phyloP scores from a whole-genome alignment of 2,113 vertebrate genomes.

The Heloderma charlesbogerti region DNA sequence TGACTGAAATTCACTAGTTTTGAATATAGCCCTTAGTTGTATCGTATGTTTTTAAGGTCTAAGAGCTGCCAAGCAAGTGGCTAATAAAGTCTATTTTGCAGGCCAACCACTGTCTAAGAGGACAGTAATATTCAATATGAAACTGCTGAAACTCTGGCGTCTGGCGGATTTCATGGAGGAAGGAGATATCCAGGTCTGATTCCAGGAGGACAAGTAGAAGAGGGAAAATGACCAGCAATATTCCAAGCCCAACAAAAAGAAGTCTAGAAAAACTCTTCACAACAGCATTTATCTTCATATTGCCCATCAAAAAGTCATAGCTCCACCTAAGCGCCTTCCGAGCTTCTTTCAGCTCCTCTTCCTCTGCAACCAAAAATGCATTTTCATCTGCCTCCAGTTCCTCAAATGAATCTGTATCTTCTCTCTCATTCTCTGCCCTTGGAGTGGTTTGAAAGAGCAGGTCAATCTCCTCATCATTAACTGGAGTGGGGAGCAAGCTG shows the following conservation, averaged over 20 bases:
- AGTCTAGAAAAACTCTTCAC: conserved; percentile 91
- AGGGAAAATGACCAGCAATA: conserved; percentile 84
- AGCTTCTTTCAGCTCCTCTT: conserved; percentile 85
- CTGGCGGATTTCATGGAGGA: conserved; percentile 96
- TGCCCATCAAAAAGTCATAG: conserved; percentile 86
- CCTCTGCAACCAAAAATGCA: conserved; percentile 83
- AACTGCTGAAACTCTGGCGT: conserved; percentile 98
- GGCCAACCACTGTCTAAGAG: conserved; percentile 92
- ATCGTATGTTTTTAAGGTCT: conserved; percentile 57
- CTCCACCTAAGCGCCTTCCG: conserved; percentile 80
- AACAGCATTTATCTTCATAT: conserved; percentile 87
- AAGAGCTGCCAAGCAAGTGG: conserved; percentile 89
- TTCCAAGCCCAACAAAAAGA: conserved; percentile 87
- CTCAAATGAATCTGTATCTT: conserved; percentile 91
- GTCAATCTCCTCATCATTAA: conserved; percentile 89
- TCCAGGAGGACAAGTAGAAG: conserved; percentile 94
- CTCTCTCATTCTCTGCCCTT: conserved; percentile 86
- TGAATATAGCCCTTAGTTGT: conserved; percentile 84
- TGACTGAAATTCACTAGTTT: conserved; percentile 65
- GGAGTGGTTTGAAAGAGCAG: conserved; percentile 91
- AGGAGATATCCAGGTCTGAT: conserved; percentile 95
- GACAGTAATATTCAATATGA: conserved; percentile 97
- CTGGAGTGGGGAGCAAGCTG: conserved; percentile 92
- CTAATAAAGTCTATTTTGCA: conserved; percentile 88
- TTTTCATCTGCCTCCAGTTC: conserved; percentile 87